Base-by-base conservation (phyloP, 2,113 vertebrate genomes). In the Ophiodon elongatus region DNA sequence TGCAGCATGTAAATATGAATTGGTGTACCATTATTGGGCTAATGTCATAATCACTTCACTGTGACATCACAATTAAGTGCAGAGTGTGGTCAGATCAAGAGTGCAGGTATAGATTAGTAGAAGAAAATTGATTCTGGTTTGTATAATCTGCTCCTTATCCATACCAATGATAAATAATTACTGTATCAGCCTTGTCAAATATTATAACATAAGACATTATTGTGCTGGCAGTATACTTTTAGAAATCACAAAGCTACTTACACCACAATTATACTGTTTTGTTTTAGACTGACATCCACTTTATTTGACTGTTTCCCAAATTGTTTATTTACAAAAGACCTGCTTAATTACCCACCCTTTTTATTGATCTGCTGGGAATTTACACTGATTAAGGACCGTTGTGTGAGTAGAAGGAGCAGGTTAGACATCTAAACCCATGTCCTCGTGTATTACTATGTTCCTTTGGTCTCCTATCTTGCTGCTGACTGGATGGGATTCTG, bases 401-500 rank as follows among this genome's bases (percentile, higher is more conserved):
- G 17, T 1, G 7, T 7, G 14, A 10, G 31, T 45, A 14, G 65
- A 52, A 76, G 84, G 84, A 87, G 90, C 91, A 91, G 80, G 54
- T 89, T 85, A 76, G 50, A 90, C 85, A 41, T 83, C 29, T 72
- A 63, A 84, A 72, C 41, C 72, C 21, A 63, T 67, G 70, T 68
- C 57, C 31, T 45, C 1, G 41, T 83, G 35, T 52, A 35, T 29
- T 56, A 39, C 17, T 65, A 6, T 79, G 10, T 73, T 76, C 6
- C 15, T 81, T 83, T 81, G 50, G 21, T 54, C 29, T 83, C 2
- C n/a, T 56, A 23, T 50, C 1, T 84, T 66, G 88, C 79, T 57
- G 80, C 84, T 79, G 76, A 50, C 71, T 76, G 71, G 75, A 79
- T 86, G 83, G 60, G 85, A 82, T 86, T 92, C 86, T 87, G 67